These are phyloP conservation scores for Turritopsis dohrnii DNA, from an alignment of 30 jellyfish, hydroid and myxozoan species.

Conservation along the genomic window DNA sequence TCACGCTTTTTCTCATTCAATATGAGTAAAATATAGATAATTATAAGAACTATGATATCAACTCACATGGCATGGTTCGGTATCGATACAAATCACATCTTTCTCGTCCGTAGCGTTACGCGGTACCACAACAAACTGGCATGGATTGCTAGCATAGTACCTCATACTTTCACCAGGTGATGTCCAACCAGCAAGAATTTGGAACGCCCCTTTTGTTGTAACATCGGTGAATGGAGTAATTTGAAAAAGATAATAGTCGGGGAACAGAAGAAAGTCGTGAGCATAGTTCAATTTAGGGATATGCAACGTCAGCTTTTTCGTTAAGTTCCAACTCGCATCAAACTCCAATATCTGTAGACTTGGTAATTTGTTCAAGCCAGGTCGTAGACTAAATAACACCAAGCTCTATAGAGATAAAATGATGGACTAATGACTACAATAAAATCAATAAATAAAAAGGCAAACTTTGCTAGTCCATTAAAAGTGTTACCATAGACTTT, in stretches of 20 bases:
- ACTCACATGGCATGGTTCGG: slow-evolving; percentile 90
- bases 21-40: too few relatives aligned
- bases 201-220: slow-evolving; percentile 51
- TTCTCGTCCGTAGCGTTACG: slow-evolving; percentile 51
- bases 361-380: slow-evolving; percentile 51
- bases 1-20: background rate
- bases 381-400: slow-evolving; percentile 75
- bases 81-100: slow-evolving; percentile 46
- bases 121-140: slow-evolving; percentile 82
- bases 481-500: slow-evolving; percentile 56
- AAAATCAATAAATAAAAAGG: background rate
- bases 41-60: slow-evolving; percentile 10
- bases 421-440: background rate
- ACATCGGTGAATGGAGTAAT: slow-evolving; percentile 88
- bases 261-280: slow-evolving; percentile 82
- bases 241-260: slow-evolving; percentile 81
- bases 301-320: slow-evolving; percentile 39
- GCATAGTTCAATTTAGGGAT: slow-evolving; percentile 84
- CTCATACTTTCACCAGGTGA: slow-evolving; percentile 89
- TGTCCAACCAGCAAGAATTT: slow-evolving; percentile 77
- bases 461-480: background rate
- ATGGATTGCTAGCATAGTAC: slow-evolving; percentile 63
- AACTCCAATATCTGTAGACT: slow-evolving; percentile 63
- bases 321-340: slow-evolving; percentile 81
- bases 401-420: slow-evolving; percentile 46